phyloP scores from a whole-genome alignment of 1,140 invertebrate genomes.

The Saxidomus purpurata region DNA sequence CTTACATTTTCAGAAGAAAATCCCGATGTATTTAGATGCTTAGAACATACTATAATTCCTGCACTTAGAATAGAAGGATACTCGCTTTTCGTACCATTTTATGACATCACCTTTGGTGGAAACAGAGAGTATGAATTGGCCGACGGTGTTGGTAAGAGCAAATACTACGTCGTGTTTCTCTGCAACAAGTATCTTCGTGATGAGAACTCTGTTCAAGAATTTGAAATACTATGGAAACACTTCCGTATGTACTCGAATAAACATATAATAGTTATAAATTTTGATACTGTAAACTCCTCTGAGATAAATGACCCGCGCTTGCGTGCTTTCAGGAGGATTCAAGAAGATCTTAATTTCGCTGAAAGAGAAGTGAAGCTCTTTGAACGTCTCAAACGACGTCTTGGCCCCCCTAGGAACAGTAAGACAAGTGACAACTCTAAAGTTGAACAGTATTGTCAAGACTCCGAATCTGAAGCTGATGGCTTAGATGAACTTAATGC shows the following conservation, averaged over 20 bases:
- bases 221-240: slow-evolving; percentile 25
- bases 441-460: neutral
- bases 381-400: neutral
- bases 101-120: neutral
- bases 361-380: slow-evolving; percentile 10
- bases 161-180: slow-evolving; percentile 2
- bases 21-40: neutral
- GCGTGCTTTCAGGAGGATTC: slow-evolving; percentile 4
- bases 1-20: slow-evolving; percentile 3
- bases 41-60: neutral
- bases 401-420: neutral
- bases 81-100: slow-evolving; percentile 7
- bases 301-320: neutral
- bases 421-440: no score
- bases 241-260: neutral
- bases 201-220: neutral
- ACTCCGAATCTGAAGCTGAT: neutral
- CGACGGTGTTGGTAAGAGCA: neutral
- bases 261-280: slow-evolving; percentile 35
- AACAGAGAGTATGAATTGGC: neutral
- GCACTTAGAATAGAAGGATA: neutral
- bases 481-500: neutral
- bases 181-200: neutral
- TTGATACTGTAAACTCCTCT: neutral
- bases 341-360: slow-evolving; percentile 9